A percentile compares a stretch with the other conserved stretches of the same genome.
Evolutionary conservation across 2,888 invertebrate species (phyloP).

Genomic region (Scelioninae gen. 2): DNA sequence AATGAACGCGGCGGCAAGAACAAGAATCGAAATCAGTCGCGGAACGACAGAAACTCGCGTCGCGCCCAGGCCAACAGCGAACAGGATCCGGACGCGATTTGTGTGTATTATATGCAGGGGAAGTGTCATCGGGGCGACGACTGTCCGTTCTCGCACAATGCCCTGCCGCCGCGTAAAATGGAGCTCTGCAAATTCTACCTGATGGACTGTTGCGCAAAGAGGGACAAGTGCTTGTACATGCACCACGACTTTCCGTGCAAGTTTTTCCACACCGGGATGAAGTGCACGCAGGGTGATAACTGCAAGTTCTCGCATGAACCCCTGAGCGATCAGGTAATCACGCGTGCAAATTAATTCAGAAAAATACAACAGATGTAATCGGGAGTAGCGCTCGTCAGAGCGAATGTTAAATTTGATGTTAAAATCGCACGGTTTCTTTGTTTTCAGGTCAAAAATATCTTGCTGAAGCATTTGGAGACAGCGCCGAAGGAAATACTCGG

Average conservation of each 20-base stretch:
- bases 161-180: constrained; percentile 88
- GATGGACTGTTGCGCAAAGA: constrained; percentile 95
- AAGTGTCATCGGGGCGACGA: constrained; percentile 90
- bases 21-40: constrained; percentile 73
- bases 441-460: constrained; percentile 72
- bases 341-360: not conserved
- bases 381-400: too few species aligned
- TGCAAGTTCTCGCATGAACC: constrained; percentile 97
- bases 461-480: constrained; percentile 87
- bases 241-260: constrained; percentile 98
- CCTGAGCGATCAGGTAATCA: constrained; percentile 83
- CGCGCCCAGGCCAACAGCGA: constrained; percentile 75
- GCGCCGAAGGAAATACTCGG: constrained; percentile 94
- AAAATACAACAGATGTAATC: too few species aligned
- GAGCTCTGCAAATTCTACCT: constrained; percentile 98
- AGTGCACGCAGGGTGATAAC: constrained; percentile 86
- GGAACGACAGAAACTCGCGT: constrained; percentile 75
- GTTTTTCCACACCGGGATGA: constrained; percentile 94
- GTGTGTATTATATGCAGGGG: constrained; percentile 91
- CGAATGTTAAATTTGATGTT: too few species aligned
- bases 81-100: constrained; percentile 84
- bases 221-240: constrained; percentile 96
- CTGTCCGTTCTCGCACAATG: constrained; percentile 91
- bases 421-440: too few species aligned
- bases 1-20: constrained; percentile 74